Percentiles rank a stretch among this genome's conserved stretches.
Conservation (phyloP, 2,113 vertebrate genomes). For the Pangasianodon hypophthalmus region DNA sequence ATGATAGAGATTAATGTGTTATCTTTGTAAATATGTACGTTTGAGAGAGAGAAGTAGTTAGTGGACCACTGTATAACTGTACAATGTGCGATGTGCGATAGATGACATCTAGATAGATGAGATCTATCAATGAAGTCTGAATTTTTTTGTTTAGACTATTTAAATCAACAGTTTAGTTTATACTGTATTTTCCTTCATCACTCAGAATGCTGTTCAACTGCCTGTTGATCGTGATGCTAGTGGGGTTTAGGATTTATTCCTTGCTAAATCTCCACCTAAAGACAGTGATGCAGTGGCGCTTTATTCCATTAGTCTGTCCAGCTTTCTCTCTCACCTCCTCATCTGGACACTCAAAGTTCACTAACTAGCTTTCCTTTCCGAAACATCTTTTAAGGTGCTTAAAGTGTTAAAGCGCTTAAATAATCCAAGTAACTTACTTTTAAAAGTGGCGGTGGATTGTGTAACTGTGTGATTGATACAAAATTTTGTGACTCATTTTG, state of each 20-base stretch:
- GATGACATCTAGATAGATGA: too few species aligned
- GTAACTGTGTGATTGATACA: background rate
- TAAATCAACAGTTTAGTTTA: too few species aligned
- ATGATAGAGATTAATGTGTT: too few species aligned
- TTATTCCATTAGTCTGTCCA: background rate
- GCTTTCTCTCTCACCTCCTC: background rate
- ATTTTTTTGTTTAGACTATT: too few species aligned
- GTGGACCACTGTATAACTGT: too few species aligned
- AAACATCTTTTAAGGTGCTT: background rate
- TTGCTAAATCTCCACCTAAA: background rate
- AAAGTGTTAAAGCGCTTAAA: background rate
- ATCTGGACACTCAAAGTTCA: background rate
- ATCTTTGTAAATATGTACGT: too few species aligned
- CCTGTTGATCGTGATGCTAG: background rate
- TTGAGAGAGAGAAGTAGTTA: too few species aligned
- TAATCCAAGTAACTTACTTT: background rate
- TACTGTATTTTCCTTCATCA: too few species aligned
- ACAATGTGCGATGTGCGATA: too few species aligned
- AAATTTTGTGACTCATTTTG: background rate
- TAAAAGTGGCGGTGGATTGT: background rate
- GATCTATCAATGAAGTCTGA: too few species aligned
- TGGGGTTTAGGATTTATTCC: background rate
- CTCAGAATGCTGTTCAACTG: background rate
- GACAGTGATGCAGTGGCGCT: background rate
- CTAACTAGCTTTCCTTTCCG: background rate